A percentile compares a stretch with the other conserved stretches of the same genome.
These are phyloP conservation scores for Nibea coibor DNA, from an alignment of 2,113 vertebrate genomes.

Conservation along the genomic window DNA sequence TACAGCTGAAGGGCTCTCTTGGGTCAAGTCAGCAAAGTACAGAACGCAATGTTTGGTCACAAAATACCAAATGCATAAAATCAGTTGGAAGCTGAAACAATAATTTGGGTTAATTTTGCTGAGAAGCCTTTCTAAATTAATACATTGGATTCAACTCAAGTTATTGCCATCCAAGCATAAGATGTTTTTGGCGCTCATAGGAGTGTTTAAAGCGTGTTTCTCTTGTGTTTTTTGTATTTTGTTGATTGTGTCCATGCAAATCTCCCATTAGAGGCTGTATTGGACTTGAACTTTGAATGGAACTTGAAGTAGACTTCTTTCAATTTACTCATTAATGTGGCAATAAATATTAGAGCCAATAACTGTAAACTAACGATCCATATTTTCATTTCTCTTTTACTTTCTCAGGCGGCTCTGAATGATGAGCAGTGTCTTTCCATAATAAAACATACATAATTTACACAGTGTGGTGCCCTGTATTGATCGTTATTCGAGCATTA, in stretches of 20 bases:
- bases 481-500: neutral
- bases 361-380: constrained; percentile 18
- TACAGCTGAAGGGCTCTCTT: constrained; percentile 40
- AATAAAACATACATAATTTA: constrained; percentile 7
- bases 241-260: constrained; percentile 49
- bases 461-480: neutral
- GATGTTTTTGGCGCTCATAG: constrained; percentile 44
- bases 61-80: constrained; percentile 77
- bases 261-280: constrained; percentile 30
- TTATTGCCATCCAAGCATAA: constrained; percentile 62
- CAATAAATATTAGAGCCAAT: constrained; percentile 35
- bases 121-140: constrained; percentile 56
- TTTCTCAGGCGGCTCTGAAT: constrained; percentile 13
- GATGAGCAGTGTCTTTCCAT: constrained; percentile 19
- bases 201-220: constrained; percentile 23
- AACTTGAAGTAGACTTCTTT: constrained; percentile 31
- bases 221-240: constrained; percentile 36
- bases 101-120: constrained; percentile 66
- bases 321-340: constrained; percentile 34
- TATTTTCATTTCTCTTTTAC: constrained; percentile 4
- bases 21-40: constrained; percentile 64
- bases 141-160: constrained; percentile 47
- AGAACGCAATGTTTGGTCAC: constrained; percentile 64
- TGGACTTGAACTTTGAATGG: constrained; percentile 32
- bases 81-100: constrained; percentile 65